phyloP scores from a whole-genome alignment of 2,888 invertebrate species.

The Acanthopleura granulata region DNA sequence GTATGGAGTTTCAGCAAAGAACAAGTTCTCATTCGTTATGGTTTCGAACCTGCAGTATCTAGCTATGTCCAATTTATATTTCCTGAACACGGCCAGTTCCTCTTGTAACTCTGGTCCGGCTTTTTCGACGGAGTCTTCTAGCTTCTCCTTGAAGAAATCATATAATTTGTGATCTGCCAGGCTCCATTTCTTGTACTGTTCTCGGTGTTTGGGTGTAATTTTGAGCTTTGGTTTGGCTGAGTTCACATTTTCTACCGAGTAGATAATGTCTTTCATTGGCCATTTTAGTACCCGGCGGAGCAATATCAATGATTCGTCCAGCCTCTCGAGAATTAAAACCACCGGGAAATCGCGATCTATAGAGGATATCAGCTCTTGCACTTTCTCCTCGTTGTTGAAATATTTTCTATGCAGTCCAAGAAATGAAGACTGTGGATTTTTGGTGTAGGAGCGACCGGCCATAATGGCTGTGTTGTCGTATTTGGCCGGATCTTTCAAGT shows the following conservation, averaged over 20 bases:
- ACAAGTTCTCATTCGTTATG: neutral
- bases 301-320: constrained; percentile 36
- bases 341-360: constrained; percentile 34
- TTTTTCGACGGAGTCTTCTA: neutral
- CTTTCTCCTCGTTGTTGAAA: neutral
- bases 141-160: neutral
- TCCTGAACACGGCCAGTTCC: neutral
- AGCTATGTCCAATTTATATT: neutral
- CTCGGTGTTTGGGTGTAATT: neutral
- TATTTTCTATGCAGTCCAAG: neutral
- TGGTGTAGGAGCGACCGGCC: neutral
- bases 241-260: constrained; percentile 34
- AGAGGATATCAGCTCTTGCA: neutral
- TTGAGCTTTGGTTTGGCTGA: constrained; percentile 8
- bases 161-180: neutral
- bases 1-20: neutral
- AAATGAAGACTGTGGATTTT: neutral
- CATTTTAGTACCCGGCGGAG: constrained; percentile 30
- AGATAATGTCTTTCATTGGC: constrained; percentile 34
- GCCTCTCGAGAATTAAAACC: constrained; percentile 32
- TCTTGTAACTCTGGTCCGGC: neutral
- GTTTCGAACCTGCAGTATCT: neutral
- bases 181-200: neutral
- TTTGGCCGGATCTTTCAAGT: neutral
- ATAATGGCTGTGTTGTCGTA: neutral